A percentile compares a stretch with the other conserved stretches of the same genome.
Conservation (phyloP, 2,113 vertebrate genomes). For the Spea multiplicata region DNA sequence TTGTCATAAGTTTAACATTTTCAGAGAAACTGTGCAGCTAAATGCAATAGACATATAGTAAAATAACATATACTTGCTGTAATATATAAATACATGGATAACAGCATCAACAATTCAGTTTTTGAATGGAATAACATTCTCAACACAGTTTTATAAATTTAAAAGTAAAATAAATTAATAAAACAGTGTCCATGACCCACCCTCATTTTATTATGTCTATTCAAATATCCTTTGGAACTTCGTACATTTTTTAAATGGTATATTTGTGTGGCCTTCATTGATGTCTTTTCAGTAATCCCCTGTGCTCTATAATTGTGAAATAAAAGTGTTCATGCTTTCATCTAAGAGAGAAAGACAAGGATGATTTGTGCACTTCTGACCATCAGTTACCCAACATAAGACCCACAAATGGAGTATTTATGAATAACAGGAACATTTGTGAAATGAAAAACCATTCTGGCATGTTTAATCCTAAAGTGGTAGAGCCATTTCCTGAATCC, state of each 20-base stretch:
- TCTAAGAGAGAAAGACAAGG: constrained; percentile 26
- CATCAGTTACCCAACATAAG: constrained; percentile 7
- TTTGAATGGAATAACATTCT: too few species aligned
- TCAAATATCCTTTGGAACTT: background rate
- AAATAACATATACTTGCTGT: too few species aligned
- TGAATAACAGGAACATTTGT: constrained; percentile 14
- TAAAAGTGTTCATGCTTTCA: constrained; percentile 18
- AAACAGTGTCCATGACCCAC: too few species aligned
- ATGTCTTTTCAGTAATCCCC: constrained; percentile 19
- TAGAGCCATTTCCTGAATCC: background rate
- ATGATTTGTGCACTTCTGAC: constrained; percentile 16
- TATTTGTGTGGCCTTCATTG: background rate
- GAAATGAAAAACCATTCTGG: background rate
- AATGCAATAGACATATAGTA: too few species aligned
- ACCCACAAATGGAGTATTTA: constrained; percentile 32
- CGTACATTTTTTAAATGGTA: background rate
- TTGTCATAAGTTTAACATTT: too few species aligned
- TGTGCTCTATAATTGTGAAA: constrained; percentile 4
- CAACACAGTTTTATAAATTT: too few species aligned
- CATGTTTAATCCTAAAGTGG: constrained; percentile 11
- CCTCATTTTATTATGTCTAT: too few species aligned
- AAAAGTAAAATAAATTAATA: too few species aligned
- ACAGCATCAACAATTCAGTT: too few species aligned
- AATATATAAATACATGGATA: too few species aligned
- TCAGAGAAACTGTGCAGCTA: too few species aligned